Conservation (phyloP, 2,113 vertebrate species). For the Mus pahari region DNA sequence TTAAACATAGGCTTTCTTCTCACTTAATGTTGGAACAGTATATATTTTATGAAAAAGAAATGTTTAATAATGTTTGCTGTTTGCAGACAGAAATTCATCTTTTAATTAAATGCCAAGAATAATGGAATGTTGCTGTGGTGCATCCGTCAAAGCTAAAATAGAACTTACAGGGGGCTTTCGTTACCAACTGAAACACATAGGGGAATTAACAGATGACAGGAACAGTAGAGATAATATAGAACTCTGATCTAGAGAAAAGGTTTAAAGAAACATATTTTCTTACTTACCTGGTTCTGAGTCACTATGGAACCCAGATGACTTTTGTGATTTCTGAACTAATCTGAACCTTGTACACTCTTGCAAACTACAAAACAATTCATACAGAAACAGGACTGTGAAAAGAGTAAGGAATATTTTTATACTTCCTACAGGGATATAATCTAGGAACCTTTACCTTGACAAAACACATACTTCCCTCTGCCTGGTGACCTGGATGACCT, state of each 20-base stretch:
- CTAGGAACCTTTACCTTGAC: not conserved
- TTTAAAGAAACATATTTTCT: not conserved
- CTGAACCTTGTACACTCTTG: not conserved
- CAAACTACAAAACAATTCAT: not conserved
- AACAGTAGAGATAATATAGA: not conserved
- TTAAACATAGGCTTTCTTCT: not conserved
- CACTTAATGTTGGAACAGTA: not conserved
- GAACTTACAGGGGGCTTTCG: not conserved
- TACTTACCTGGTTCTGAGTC: not conserved
- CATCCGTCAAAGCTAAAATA: not conserved
- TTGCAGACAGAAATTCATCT: not conserved
- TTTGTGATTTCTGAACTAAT: not conserved
- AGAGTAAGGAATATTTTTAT: not conserved
- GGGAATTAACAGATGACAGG: not conserved
- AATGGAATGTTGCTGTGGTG: not conserved
- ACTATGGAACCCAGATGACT: not conserved
- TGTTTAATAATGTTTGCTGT: not conserved
- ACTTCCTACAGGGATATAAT: not conserved
- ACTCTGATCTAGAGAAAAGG: not conserved
- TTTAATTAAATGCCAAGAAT: not conserved
- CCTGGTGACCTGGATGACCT: not conserved
- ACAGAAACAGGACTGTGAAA: not conserved
- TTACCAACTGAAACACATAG: not conserved
- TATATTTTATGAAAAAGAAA: not conserved
- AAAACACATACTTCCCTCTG: not conserved